A percentile compares a stretch with the other conserved stretches of the same genome.
These are phyloP conservation scores for Thysanoteuthis rhombus DNA, from an alignment of 2,888 invertebrate species.

Conservation along the genomic window DNA sequence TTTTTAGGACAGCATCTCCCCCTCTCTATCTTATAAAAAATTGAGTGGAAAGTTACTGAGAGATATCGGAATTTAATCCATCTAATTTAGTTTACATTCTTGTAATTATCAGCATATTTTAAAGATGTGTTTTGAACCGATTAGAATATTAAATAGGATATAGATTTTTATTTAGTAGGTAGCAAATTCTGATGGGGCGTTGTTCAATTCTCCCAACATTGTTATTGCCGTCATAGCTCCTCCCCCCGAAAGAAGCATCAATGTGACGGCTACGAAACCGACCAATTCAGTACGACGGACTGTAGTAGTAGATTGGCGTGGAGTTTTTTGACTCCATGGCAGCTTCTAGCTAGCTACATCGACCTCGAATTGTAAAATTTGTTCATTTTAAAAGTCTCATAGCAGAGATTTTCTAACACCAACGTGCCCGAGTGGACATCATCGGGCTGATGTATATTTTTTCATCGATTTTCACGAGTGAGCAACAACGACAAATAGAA, in stretches of 20 bases:
- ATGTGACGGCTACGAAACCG: not conserved
- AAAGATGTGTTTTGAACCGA: not conserved
- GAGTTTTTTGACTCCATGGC: slow-evolving; percentile 12
- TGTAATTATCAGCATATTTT: not conserved
- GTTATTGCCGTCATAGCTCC: not conserved
- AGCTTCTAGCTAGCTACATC: not conserved
- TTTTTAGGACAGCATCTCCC: too few relatives aligned
- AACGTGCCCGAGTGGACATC: not conserved
- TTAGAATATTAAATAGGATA: too few relatives aligned
- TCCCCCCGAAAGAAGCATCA: not conserved
- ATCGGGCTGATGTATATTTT: slow-evolving; percentile 12
- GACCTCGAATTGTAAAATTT: not conserved
- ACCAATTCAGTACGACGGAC: not conserved
- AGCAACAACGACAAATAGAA: too few relatives aligned
- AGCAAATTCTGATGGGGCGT: not conserved
- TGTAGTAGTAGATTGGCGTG: not conserved
- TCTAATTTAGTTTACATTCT: not conserved
- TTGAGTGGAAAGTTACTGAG: not conserved
- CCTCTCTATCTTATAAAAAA: not conserved
- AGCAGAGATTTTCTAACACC: not conserved
- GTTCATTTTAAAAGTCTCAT: not conserved
- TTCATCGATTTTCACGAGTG: too few relatives aligned
- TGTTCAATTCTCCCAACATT: not conserved
- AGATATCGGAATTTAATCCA: not conserved
- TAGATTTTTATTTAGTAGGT: not conserved